Evolutionary conservation across 2,888 invertebrate genomes (phyloP), one percentile per base, ranked within the genome.

Genomic region (Lithosia quadra): DNA sequence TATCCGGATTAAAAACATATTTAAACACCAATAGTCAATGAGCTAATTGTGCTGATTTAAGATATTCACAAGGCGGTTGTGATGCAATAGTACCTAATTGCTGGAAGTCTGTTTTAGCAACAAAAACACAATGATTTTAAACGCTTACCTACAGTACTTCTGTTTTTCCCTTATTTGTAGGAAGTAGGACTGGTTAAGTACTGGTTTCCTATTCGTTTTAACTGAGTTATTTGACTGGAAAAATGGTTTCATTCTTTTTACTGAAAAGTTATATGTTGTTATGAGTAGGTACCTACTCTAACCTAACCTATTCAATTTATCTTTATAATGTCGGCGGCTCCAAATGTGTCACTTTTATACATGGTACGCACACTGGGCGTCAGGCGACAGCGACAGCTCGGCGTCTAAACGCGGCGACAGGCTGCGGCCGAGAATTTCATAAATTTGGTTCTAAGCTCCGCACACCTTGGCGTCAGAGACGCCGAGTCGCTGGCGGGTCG

Each of bases 1-100:
- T 36, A 33, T 55, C 39, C 28, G 49, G 8, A 60, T 60, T 60
- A 55, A 21, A 55, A 34, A 55, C 33, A 49, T 55, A 34, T 49
- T 49, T 49, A 33, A 55, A 53, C 21, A 22, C 53, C 34, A 53
- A 55, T 55, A n/a, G 15, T 36, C 7, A 39, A 2, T n/a, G 15
- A 22, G 21, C 13, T 36, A 59, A 22, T 59, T 10, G 39, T 24
- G 21, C 15, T 22, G 22, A 5, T 22, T 34, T 34, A 10, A 18
- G 9, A 60, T 10, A 39, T 60, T 39, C 22, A 21, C 2, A 22
- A 60, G 60, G 22, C 60, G 39, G 15, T 60, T 10, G 39, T 60
- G 60, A 8, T 22, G 4, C 22, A 18, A 39, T 9, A 49, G 2
- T 39, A n/a, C n/a, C n/a, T n/a, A 60, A 39, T 60, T 60, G 39